A percentile compares a stretch with the other conserved stretches of the same genome.
phyloP scores from a whole-genome alignment of 2,797 vertebrate genomes.

The Diglossa cyanea region DNA sequence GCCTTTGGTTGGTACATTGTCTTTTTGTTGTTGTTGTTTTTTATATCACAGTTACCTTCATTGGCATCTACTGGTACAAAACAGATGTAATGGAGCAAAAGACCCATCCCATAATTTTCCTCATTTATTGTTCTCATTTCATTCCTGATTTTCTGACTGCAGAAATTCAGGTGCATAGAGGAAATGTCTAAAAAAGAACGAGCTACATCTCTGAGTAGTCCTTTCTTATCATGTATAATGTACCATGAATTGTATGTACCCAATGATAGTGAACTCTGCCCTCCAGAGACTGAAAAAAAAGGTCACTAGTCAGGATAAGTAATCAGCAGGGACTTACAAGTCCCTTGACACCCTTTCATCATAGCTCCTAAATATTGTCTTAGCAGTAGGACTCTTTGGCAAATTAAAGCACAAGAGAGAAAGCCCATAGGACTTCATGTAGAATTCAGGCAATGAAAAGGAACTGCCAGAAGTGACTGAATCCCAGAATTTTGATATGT shows the following conservation, averaged over 20 bases:
- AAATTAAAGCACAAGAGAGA: background rate
- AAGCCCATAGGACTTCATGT: background rate
- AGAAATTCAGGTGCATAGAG: background rate
- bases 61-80: background rate
- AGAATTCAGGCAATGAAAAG: slow-evolving; percentile 1
- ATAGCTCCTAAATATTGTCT: background rate
- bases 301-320: background rate
- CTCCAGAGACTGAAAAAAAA: background rate
- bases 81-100: background rate
- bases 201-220: background rate
- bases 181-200: background rate
- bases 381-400: background rate
- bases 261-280: background rate
- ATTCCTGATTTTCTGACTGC: background rate
- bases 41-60: background rate
- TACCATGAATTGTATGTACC: background rate
- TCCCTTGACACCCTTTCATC: background rate
- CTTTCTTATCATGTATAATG: background rate
- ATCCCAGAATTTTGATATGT: background rate
- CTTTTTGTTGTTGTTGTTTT: background rate
- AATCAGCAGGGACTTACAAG: background rate
- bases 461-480: background rate
- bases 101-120: background rate
- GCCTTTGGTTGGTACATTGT: background rate
- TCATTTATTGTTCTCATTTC: background rate